Conservation (phyloP, 2,797 vertebrate genomes). For the Semotilus atromaculatus region DNA sequence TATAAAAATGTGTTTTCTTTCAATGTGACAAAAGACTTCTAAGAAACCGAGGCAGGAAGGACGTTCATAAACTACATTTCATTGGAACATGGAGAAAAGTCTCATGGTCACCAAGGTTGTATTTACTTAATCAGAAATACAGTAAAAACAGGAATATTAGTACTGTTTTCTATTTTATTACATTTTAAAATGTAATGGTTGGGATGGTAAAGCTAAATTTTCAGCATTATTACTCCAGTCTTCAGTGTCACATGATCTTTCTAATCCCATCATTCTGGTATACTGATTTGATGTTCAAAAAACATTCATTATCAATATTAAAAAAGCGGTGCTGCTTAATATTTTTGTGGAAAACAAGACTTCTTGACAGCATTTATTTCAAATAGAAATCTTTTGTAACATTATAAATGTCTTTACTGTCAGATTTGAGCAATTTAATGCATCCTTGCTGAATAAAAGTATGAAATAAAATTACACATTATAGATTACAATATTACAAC, state of each 20-base stretch:
- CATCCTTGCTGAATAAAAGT: neutral
- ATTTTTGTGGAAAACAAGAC: no score
- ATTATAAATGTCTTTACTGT: neutral
- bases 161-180: neutral
- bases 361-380: neutral
- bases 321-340: no score
- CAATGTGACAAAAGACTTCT: neutral
- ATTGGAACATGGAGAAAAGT: conserved; percentile 54
- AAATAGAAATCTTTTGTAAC: neutral
- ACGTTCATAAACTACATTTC: neutral
- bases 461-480: neutral
- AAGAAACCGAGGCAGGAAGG: conserved; percentile 24
- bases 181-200: neutral
- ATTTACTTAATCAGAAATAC: neutral
- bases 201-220: neutral
- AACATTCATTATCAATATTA: no score
- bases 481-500: no score
- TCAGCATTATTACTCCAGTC: neutral
- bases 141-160: neutral
- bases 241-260: neutral
- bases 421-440: neutral
- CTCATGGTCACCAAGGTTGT: neutral
- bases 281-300: no score
- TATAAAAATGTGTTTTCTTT: neutral
- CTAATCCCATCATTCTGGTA: no score